Percentiles rank a stretch among this genome's conserved stretches.
Conservation (phyloP, 2,888 invertebrate species). For the Sthenelais limicola region DNA sequence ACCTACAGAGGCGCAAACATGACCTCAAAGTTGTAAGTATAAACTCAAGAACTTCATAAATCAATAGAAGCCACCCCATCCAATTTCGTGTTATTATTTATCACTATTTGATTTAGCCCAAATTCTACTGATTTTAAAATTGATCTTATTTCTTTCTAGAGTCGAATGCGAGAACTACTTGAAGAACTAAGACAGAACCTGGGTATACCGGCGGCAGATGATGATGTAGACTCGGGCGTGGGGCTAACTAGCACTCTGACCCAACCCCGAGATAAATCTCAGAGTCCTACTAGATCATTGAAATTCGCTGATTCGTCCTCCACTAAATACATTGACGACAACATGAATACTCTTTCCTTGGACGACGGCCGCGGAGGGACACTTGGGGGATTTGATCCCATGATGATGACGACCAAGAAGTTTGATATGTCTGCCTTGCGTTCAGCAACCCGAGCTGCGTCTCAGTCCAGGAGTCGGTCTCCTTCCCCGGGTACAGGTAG, state of each 20-base stretch:
- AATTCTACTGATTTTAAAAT: not conserved
- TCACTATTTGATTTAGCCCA: not conserved
- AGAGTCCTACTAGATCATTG: slow-evolving; percentile 1
- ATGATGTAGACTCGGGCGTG: slow-evolving; percentile 41
- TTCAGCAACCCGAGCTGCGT: slow-evolving; percentile 6
- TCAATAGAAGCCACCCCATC: not conserved
- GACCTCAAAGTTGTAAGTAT: slow-evolving; percentile 66
- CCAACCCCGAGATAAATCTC: not conserved
- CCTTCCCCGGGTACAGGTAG: slow-evolving; percentile 14
- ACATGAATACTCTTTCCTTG: not conserved
- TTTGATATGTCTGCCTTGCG: slow-evolving; percentile 30
- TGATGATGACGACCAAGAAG: slow-evolving; percentile 38
- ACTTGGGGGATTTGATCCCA: slow-evolving; percentile 28
- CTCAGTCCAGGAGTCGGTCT: slow-evolving; percentile 6
- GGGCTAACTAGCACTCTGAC: slow-evolving; percentile 37
- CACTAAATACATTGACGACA: not conserved
- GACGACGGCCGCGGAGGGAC: not conserved
- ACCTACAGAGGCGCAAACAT: slow-evolving; percentile 62
- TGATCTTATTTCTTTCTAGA: slow-evolving; percentile 52
- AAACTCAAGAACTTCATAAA: not conserved
- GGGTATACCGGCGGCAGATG: slow-evolving; percentile 55
- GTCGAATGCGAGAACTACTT: slow-evolving; percentile 61
- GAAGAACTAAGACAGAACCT: slow-evolving; percentile 60
- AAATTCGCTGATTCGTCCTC: not conserved
- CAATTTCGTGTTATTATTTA: not conserved